Base-by-base conservation (phyloP, 2,888 invertebrate genomes). In the Sphaerophoria taeniata region DNA sequence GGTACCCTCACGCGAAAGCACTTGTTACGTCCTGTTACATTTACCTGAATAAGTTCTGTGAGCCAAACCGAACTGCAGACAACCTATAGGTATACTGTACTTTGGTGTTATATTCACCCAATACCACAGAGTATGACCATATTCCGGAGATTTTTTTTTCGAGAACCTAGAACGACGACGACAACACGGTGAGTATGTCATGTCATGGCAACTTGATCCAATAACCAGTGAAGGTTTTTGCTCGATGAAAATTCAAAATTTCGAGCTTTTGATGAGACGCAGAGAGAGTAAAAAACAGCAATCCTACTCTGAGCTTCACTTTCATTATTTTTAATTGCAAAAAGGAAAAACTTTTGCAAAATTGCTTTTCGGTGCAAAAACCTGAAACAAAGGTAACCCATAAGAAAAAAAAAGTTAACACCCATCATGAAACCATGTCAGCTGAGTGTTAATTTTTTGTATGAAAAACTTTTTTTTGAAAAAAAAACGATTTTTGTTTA, bases 271-370 rank as follows among this genome's bases (percentile, higher is more conserved):
- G 9, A 39, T 9, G 9, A 12, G 43, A 9, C 11, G 12, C 3
- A 43, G 43, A 9, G 39, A 43, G 6, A 43, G 43, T 9, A 9
- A 9, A 39, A 6, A 7, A 39, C 9, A 12, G 43, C 43, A 11
- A 43, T 9, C 11, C 43, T 9, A 43, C 11, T 9, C 3, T 12
- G 6, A 9, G 39, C 39, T 56, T 16, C 9, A 49, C 63, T 77
- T 71, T 77, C 77, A 70, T 74, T 80, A 69, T 69, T 69, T 63
- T 80, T 80, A 77, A 77, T 80, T 80, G 69, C 34, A 47, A 53
- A 39, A 60, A 4, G 60, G 53, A 33, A 36, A 63, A 71, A 71
- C 14, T 60, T 72, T 55, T 2, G 9, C 56, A 58, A 78, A 78
- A 78, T 72, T 78, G 72, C 65, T 78, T 72, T 67, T 77, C 72